Evolutionary conservation across 2,113 vertebrate species (phyloP), one percentile per base, ranked within the genome.

Genomic region (Lophotis ruficrista): DNA sequence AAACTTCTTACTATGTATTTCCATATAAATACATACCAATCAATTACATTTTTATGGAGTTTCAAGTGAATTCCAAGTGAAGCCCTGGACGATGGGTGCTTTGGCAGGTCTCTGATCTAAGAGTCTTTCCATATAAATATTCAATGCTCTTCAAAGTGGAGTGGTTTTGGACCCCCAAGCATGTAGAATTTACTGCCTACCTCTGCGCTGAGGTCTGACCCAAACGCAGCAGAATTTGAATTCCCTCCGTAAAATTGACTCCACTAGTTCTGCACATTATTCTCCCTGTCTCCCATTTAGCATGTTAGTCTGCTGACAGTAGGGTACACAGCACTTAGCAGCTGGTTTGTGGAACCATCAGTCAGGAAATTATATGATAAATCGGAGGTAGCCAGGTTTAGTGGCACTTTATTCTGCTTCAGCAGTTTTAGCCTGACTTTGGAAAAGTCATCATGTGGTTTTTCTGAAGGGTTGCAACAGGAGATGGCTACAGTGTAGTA

Each of bases 311-410:
- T 97, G 96, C 97, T 98, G 98, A 98, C 98, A 98, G 98, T 94
- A 97, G 97, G 97, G 97, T 98, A 98, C 98, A 98, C 98, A 98
- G 98, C 98, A 97, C 97, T 98, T 98, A 98, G 97, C 98, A 98
- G 98, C 97, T 98, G 98, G 97, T 98, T 98, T 98, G 97, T 97
- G 98, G 95, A 98, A 89, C 98, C 97, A 98, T 98, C 98, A 98
- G 98, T 98, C 98, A 98, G 98, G 98, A 98, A 98, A 98, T 98
- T 97, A 96, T 97, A 98, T 98, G 98, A 98, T 98, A 98, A 98
- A 98, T 98, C 98, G 98, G 95, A 98, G 98, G 96, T 94, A 98
- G 97, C 97, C 85, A 91, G 97, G 97, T 98, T 98, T 98, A 94
- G 93, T 98, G 97, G 98, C 98, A 97, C 97, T 98, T 98, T 87